A percentile compares a stretch with the other conserved stretches of the same genome.
Conservation (phyloP, 2,113 vertebrate genomes). For the Thryonomys swinderianus region DNA sequence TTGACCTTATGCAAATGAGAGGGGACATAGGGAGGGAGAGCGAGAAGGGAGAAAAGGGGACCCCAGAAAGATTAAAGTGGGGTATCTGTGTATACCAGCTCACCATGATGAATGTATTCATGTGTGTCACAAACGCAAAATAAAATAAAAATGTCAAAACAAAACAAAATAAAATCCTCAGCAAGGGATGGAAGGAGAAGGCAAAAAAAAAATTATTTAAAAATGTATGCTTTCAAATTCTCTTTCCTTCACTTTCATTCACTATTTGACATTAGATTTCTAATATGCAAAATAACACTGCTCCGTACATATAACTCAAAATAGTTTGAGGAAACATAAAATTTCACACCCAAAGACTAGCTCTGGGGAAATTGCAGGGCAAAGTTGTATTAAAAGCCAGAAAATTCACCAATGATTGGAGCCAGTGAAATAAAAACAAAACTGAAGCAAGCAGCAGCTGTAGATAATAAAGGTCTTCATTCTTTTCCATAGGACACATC, state of each 20-base stretch:
- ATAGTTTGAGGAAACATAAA: conserved; percentile 33
- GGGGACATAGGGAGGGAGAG: neutral
- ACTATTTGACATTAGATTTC: neutral
- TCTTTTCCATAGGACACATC: conserved; percentile 60
- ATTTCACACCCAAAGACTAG: neutral
- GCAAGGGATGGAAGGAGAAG: neutral
- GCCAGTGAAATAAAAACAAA: neutral
- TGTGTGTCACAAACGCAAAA: neutral
- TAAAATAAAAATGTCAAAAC: neutral
- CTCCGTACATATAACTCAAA: neutral
- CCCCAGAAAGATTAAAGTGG: neutral
- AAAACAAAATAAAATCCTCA: neutral
- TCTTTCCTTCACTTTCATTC: neutral
- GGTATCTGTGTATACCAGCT: neutral
- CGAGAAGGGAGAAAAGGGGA: neutral
- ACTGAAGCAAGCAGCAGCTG: conserved; percentile 47
- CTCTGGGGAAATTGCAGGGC: neutral
- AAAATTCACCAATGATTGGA: neutral
- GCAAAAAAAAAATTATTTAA: neutral
- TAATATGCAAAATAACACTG: neutral
- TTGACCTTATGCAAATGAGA: neutral
- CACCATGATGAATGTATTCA: neutral
- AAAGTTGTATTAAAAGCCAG: neutral
- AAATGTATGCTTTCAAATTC: neutral
- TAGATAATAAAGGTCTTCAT: conserved; percentile 54